Evolutionary conservation across 2,888 invertebrate genomes (phyloP).

Genomic region (Bugulina stolonifera): DNA sequence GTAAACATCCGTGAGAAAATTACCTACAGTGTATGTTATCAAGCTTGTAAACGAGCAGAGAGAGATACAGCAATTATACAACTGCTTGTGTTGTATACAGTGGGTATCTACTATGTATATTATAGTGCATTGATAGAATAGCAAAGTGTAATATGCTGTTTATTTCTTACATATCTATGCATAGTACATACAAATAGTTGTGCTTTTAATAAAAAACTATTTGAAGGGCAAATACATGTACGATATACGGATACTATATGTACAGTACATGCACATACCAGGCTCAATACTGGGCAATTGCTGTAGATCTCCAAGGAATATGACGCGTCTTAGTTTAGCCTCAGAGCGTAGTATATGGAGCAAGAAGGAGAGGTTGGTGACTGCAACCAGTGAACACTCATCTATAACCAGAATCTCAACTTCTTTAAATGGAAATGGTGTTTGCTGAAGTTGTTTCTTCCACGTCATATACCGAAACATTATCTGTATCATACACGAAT

Average conservation of each 20-base stretch:
- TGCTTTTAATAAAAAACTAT: no score
- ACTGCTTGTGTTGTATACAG: no score
- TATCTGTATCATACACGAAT: no score
- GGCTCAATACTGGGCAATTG: conserved; percentile 48
- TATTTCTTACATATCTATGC: no score
- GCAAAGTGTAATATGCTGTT: no score
- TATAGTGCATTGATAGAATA: no score
- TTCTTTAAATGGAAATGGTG: conserved; percentile 32
- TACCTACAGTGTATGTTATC: conserved; percentile 31
- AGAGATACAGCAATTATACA: no score
- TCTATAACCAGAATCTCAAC: conserved; percentile 40
- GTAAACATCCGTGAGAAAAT: conserved; percentile 40
- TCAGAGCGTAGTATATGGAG: conserved; percentile 36
- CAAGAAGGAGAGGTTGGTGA: conserved; percentile 37
- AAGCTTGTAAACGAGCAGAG: no score
- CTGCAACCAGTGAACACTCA: conserved; percentile 44
- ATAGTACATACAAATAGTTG: no score
- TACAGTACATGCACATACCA: not conserved
- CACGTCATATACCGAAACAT: conserved; percentile 6
- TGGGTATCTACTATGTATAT: no score
- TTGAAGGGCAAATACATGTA: no score
- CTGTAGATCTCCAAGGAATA: conserved; percentile 43
- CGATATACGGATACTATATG: no score
- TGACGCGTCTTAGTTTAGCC: conserved; percentile 36
- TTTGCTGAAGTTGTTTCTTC: not conserved